Evolutionary conservation across 2,888 invertebrate genomes (phyloP).

Genomic region (Glaucopsyche alexis): DNA sequence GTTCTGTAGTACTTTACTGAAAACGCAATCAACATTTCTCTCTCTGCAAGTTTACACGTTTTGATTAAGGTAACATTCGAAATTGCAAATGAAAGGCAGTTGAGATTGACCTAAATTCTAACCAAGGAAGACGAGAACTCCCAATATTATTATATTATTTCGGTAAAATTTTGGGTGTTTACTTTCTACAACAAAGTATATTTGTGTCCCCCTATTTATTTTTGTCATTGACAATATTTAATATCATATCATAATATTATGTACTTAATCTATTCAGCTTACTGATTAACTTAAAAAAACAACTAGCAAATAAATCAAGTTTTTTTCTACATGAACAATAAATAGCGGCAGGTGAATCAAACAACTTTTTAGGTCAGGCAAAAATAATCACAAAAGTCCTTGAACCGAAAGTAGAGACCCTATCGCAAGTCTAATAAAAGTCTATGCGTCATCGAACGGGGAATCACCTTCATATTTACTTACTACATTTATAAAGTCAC

Average conservation of each 20-base stretch:
- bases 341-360: background rate
- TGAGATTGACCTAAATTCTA: constrained; percentile 11
- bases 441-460: constrained; percentile 22
- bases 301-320: no score
- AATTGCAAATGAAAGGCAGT: background rate
- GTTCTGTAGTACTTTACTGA: background rate
- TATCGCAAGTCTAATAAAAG: constrained; percentile 10
- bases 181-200: no score
- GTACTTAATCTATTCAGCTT: no score
- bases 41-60: constrained; percentile 4
- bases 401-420: constrained; percentile 10
- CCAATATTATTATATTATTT: background rate
- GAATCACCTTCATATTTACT: constrained; percentile 16
- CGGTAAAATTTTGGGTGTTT: no score
- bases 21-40: background rate
- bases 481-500: constrained; percentile 8
- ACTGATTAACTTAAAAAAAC: no score
- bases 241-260: no score
- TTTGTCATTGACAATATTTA: no score
- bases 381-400: background rate
- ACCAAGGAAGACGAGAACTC: background rate
- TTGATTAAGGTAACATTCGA: background rate
- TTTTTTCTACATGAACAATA: no score
- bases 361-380: background rate
- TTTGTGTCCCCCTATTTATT: no score